phyloP scores from a whole-genome alignment of 1,140 invertebrate genomes.

The Linepithema humile region DNA sequence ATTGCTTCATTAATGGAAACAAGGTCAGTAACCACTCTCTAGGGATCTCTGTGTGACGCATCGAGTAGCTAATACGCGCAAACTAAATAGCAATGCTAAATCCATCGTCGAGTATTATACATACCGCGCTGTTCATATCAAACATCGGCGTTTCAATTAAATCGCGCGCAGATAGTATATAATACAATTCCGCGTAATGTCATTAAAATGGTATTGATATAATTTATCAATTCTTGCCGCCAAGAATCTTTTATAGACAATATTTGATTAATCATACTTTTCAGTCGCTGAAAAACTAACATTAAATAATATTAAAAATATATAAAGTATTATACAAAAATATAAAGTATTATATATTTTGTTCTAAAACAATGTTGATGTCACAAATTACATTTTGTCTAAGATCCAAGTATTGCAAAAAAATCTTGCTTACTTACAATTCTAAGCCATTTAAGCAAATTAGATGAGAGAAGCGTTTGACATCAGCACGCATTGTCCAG shows the following conservation, averaged over 20 bases:
- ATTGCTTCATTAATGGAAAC: conserved; percentile 55
- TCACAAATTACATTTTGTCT: neutral
- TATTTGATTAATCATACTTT: neutral
- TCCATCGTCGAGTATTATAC: conserved; percentile 45
- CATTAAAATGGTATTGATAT: neutral
- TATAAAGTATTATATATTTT: neutral
- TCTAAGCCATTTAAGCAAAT: conserved; percentile 3
- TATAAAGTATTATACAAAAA: neutral
- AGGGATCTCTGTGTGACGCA: conserved; percentile 27
- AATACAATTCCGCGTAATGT: conserved; percentile 36
- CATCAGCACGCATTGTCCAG: neutral
- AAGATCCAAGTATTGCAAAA: neutral
- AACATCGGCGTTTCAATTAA: conserved; percentile 64
- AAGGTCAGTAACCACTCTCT: conserved; percentile 58
- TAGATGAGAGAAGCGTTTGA: neutral
- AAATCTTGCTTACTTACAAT: neutral
- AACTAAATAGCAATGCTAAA: conserved; percentile 56
- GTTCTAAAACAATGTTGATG: too few species aligned
- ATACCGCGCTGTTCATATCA: conserved; percentile 39
- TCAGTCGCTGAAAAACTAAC: too few species aligned
- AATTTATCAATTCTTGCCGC: neutral
- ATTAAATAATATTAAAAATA: too few species aligned
- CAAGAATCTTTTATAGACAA: neutral
- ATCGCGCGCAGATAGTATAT: conserved; percentile 9
- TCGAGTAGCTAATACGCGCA: conserved; percentile 28